Base-by-base conservation (phyloP, 2,888 invertebrate species). In the Dryobotodes eremita region DNA sequence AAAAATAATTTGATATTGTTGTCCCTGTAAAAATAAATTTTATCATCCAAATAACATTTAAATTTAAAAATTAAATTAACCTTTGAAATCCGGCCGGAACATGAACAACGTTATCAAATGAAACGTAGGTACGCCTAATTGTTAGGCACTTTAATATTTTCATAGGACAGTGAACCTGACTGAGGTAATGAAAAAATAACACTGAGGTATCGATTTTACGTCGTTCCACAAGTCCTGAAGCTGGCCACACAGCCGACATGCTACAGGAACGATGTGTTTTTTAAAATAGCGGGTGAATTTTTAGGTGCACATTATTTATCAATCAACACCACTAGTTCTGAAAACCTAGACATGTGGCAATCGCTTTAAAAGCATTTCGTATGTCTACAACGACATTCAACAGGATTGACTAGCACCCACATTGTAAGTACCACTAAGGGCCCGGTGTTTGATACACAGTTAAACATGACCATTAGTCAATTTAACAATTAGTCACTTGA, bases 121-220 rank as follows among this genome's bases (percentile, higher is more conserved):
- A 71, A 84, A 72, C 36, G 42, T 7, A 42, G 42, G 57, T 36
- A 48, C 62, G 31, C 23, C 53, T 83, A 69, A 85, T 79, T 72
- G 71, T 81, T 50, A 53, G 57, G 48, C 23, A 36, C 31, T 69
- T 53, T 15, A 65, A 80, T 83, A 70, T 84, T 84, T 83, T 83
- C 70, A 68, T 79, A 86, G 86, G 86, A 82, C 61, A 36, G 61
- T 61, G 86, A 65, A 83, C 64, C 68, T 36, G 23, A 13, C 13
- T 7, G 13, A 36, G 71, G 55, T 79, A 84, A 84, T 84, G 71
- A 79, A 83, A 86, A 79, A 84, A 86, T 79, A 84, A 86, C 86
- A 85, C 53, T 23, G 57, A 8, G 6, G 48, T 61, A 85, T 77
- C 65, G 85, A 85, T 83, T 81, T 69, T 57, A 26, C 48, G 31